Base-by-base conservation (phyloP, 2,113 vertebrate genomes). In the Nerophis lumbriciformis region DNA sequence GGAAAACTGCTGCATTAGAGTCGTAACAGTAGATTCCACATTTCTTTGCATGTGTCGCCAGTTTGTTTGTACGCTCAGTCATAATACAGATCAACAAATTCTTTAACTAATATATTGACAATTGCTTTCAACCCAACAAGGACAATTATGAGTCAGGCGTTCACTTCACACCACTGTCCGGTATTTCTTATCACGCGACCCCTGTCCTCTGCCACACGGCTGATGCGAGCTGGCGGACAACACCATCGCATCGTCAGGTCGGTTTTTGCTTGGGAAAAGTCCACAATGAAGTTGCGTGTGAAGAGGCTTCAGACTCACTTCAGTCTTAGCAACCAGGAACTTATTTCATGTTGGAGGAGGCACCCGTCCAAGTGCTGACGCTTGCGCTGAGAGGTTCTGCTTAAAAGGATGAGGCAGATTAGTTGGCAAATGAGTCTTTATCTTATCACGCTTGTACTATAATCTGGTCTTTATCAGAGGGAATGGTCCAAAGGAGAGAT, bases 321-420 rank as follows among this genome's bases (percentile, higher is more conserved):
- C 28, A 71, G 55, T 58, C 21, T 78, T 69, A 69, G 57, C 28
- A 28, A 28, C 28, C 28, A 28, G 28, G 28, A 82, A 77, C 53
- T 66, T 75, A 69, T 71, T 68, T 44, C n/a, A 42, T 48, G 21
- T 44, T 47, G 62, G 11, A 15, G 5, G 21, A 28, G 59, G 52
- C 70, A 56, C 61, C 61, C 54, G 42, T 55, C n/a, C 3, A 1
- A 51, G 28, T 50, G 13, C 44, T 60, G 2, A 0, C 28, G 28
- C 28, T 45, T 16, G 6, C 69, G 56, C 59, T 35, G 48, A 61
- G 65, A 69, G 47, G 47, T 19, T 49, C 54, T 51, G 48, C 5
- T 63, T 68, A 71, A 76, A 68, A 80, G 68, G 78, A 82, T 72
- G 69, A 82, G 53, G 36, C 59, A 72, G 77, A 82, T 85, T 80